Evolutionary conservation across 2,113 vertebrate species (phyloP).

Genomic region (Cynopterus brachyotis): DNA sequence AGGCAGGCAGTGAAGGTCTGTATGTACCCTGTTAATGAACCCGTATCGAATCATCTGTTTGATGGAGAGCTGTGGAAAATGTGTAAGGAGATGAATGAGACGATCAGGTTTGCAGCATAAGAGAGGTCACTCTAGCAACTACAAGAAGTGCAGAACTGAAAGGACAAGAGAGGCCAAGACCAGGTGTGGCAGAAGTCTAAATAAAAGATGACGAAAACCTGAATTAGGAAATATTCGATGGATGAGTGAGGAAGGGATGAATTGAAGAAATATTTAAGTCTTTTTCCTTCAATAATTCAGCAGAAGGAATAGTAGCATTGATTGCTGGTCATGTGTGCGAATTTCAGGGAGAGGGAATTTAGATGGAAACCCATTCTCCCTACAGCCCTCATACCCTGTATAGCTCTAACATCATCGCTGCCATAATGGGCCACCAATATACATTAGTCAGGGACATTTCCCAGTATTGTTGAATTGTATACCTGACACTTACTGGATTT

Average conservation of each 20-base stretch:
- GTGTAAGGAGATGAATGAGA: accelerated
- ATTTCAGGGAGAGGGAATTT: not conserved
- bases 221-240: not conserved
- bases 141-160: not conserved
- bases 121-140: not conserved
- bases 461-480: no score
- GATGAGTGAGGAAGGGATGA: not conserved
- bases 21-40: accelerated
- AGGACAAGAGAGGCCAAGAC: not conserved
- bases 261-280: not conserved
- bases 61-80: not conserved
- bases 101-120: accelerated
- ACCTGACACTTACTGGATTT: no score
- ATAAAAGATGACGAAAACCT: not conserved
- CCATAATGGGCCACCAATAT: not conserved
- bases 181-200: not conserved
- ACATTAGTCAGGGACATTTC: not conserved
- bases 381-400: not conserved
- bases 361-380: not conserved
- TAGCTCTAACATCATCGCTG: not conserved
- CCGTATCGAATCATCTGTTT: not conserved
- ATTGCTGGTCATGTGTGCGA: not conserved
- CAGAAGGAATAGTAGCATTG: not conserved
- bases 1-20: not conserved
- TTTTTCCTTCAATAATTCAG: not conserved